These are phyloP conservation scores for Lagocephalus sceleratus DNA, from an alignment of 2,797 vertebrate genomes.

Conservation along the genomic window DNA sequence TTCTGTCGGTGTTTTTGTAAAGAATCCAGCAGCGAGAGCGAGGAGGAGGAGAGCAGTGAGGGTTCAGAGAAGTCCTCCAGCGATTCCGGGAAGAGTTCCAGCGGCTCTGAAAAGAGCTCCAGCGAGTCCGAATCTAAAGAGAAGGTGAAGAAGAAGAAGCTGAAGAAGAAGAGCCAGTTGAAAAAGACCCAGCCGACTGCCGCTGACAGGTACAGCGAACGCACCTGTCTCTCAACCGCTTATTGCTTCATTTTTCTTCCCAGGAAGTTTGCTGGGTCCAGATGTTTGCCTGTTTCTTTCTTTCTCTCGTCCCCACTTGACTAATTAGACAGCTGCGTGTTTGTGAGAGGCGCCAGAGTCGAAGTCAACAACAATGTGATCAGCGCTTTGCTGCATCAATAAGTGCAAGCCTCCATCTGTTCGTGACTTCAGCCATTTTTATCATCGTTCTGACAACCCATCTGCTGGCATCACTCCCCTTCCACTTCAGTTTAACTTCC, in stretches of 20 bases:
- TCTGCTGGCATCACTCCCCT: conserved; percentile 12
- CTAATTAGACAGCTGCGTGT: conserved; percentile 41
- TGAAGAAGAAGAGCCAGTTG: conserved; percentile 53
- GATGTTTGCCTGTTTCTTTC: conserved; percentile 34
- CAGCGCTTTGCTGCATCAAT: conserved; percentile 46
- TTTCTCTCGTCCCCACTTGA: conserved; percentile 1
- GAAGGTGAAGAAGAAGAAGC: conserved; percentile 63
- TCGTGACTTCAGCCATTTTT: conserved; percentile 29
- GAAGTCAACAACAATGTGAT: conserved; percentile 34
- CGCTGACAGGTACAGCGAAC: conserved; percentile 72
- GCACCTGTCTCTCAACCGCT: background rate
- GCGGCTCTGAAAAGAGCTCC: conserved; percentile 76
- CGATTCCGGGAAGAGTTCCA: conserved; percentile 76
- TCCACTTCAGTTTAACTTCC: conserved; percentile 4
- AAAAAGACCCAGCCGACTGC: conserved; percentile 48
- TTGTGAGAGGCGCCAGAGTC: conserved; percentile 1
- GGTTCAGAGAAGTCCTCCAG: conserved; percentile 76
- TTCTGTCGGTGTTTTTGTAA: background rate
- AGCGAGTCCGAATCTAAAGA: conserved; percentile 67
- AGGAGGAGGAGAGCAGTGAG: conserved; percentile 68
- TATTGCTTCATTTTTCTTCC: conserved; percentile 24
- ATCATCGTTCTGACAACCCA: conserved; percentile 14
- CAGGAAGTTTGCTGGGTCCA: conserved; percentile 18
- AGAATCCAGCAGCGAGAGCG: conserved; percentile 76
- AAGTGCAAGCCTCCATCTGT: conserved; percentile 54